Percentiles rank a stretch among this genome's conserved stretches.
Conservation (phyloP, 2,888 invertebrate species). For the Cataglyphis albicans region DNA sequence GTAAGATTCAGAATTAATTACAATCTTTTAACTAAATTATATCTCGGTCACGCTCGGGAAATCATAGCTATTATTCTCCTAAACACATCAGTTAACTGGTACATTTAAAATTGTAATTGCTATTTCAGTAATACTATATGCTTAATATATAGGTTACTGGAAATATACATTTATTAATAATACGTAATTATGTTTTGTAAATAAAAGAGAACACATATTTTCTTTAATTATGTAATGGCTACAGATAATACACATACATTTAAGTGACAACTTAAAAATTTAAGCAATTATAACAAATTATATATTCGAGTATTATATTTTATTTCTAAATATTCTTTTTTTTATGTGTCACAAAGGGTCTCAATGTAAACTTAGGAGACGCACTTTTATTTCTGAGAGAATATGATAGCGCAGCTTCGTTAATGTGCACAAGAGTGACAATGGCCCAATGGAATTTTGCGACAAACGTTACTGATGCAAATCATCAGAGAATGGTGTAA, state of each 20-base stretch:
- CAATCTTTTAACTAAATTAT: slow-evolving; percentile 67
- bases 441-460: slow-evolving; percentile 92
- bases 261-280: neutral
- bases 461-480: slow-evolving; percentile 91
- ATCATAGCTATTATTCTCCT: slow-evolving; percentile 65
- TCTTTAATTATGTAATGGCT: neutral
- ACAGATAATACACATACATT: neutral
- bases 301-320: neutral
- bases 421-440: slow-evolving; percentile 91
- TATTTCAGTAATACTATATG: neutral
- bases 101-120: slow-evolving; percentile 70
- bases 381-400: slow-evolving; percentile 91
- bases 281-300: neutral
- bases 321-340: slow-evolving; percentile 5
- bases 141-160: slow-evolving; percentile 60
- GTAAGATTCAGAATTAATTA: slow-evolving; percentile 74
- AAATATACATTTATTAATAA: slow-evolving; percentile 35
- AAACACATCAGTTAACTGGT: slow-evolving; percentile 31
- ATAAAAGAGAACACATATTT: neutral
- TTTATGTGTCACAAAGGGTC: slow-evolving; percentile 86
- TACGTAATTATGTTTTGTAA: slow-evolving; percentile 3
- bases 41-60: slow-evolving; percentile 70
- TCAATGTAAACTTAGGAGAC: slow-evolving; percentile 89
- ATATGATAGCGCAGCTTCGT: slow-evolving; percentile 91
- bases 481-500: slow-evolving; percentile 89